These are phyloP conservation scores for Athene cunicularia DNA, from an alignment of 2,113 vertebrate genomes.

Conservation along the genomic window DNA sequence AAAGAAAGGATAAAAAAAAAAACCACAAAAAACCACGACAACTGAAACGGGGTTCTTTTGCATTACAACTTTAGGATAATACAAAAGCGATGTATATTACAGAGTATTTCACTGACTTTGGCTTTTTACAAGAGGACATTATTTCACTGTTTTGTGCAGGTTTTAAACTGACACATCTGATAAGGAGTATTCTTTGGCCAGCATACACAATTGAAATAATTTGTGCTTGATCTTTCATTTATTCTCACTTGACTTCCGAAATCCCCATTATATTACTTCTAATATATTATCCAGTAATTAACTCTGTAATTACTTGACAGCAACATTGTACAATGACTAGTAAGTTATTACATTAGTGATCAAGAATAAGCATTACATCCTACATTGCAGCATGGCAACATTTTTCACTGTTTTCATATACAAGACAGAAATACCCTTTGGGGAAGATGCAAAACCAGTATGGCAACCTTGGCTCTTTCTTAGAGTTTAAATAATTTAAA, in stretches of 20 bases:
- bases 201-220: not conserved
- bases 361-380: not conserved
- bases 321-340: not conserved
- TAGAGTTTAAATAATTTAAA: constrained; percentile 1
- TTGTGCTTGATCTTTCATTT: not conserved
- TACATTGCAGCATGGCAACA: not conserved
- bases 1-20: not conserved
- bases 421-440: not conserved
- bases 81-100: not conserved
- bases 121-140: not conserved
- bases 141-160: not conserved
- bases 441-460: not conserved
- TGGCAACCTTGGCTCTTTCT: not conserved
- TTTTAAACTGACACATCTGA: not conserved
- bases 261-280: not conserved
- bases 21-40: not conserved
- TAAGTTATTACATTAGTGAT: not conserved
- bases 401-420: not conserved
- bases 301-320: not conserved
- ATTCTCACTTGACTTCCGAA: not conserved
- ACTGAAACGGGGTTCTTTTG: not conserved
- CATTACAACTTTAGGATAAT: not conserved
- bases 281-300: constrained; percentile 5
- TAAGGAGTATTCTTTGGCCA: not conserved
- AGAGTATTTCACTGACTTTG: not conserved